Base-by-base conservation (phyloP, 2,888 invertebrate species). In the Drosophila pseudotakahashii region DNA sequence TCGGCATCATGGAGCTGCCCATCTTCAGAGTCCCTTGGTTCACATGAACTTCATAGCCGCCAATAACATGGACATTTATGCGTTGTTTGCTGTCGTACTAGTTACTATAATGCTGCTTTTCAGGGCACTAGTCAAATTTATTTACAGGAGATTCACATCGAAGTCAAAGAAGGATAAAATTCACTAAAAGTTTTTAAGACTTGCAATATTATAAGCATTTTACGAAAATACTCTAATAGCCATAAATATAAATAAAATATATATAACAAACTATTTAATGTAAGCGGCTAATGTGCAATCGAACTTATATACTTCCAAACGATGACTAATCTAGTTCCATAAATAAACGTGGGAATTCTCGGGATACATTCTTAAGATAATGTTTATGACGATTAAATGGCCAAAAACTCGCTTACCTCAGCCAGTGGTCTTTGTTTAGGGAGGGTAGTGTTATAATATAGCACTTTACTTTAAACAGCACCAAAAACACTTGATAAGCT, bases 21-120 rank as follows among this genome's bases (percentile, higher is more conserved):
- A 47, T 11, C 47, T 47, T 10, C 47, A 47, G 30, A 47, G 47
- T 47, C 47, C 47, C 10, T 3, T 47, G 47, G 30, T 47, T 6
- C 14, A 47, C 47, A 47, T 47, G 47, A 47, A 30, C 47, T 47
- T 10, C 10, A 32, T 47, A 10, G 30, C 47, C 5, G 47, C 47
- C 47, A 30, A 47, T 30, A 47, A 47, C 11, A 14, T 47, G 0
- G 47, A 47, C 30, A 11, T 47, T 0, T 47, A 32, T 2, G 10
- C 7, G 2, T 10, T 47, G 7, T 30, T 47, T 10, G 30, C 14
- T 4, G 14, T 30, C 0, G 2, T 47, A 5, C 14, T 47, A 11
- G 11, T 30, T 3, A 14, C 6, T 14, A 0, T 10, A 2, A 13
- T 32, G 10, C 14, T 47, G 10, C 2, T 47, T 1, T 6, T 47